Base-by-base conservation (phyloP, 1,140 invertebrate genomes). In the Hormaphis cornu region DNA sequence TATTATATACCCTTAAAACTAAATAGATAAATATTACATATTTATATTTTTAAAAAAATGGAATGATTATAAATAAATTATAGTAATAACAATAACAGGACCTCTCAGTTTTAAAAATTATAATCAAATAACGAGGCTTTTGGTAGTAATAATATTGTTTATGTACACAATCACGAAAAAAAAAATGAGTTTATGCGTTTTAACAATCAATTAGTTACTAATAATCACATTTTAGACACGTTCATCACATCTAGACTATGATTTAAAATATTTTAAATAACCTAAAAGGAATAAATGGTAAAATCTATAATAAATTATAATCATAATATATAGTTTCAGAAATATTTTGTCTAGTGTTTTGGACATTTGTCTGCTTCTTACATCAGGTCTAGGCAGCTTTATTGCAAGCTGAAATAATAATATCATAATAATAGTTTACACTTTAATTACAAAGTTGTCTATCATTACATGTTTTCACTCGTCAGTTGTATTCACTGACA, bases 121-220 rank as follows among this genome's bases (percentile, higher is more conserved):
- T 53, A 20, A 42, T 30, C n/a, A 50, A 48, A 66, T 66, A 66
- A 63, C 12, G 42, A 66, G 61, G 61, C 30, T 26, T 48, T 66
- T 0, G 3, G 12, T 63, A 66, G 35, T 66, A 66, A 54, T 30
- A 46, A 6, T 46, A 66, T 46, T 63, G n/a, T 66, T 35, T 66
- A 66, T 66, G 12, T 66, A 66, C 61, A 66, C 33, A 66, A 66
- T 30, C 61, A 66, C 33, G 50, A 66, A 28, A 50, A 66, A 66
- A 44, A 24, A 48, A 48, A 50, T 40, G 7, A 40, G 18, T 58
- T 58, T 58, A 58, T 48, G 28, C 14, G 44, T 66, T 58, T 46
- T 28, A 61, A 63, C 28, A 44, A 26, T 44, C 9, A 20, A 3
- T 46, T 58, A 58, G 12, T 14, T 20, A 33, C 44, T 66, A 66